Evolutionary conservation across 64 coral and sea anemone genomes (phyloP), one percentile per base, ranked within the genome.

Genomic region (Trachythela sp.): DNA sequence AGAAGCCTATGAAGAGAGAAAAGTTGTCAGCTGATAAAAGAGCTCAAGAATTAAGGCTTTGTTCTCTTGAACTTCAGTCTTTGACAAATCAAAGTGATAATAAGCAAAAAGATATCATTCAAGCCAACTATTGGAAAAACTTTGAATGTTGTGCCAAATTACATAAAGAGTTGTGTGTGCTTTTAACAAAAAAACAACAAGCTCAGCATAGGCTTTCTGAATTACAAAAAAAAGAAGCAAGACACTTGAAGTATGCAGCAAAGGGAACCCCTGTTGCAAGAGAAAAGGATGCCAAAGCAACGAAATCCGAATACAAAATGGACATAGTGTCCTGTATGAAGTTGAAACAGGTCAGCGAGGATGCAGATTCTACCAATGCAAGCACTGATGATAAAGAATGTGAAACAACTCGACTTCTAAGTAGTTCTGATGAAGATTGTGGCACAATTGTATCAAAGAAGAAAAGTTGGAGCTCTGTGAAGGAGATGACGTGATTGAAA

Each of bases 91-190:
- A 92, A 42, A 83, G 77, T 83, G 42, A 50, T 0, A 92, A 83
- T 9, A 92, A 92, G 24, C 37, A 88, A 48, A 92, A 92, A 51
- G 41, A 88, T 34, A 88, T 92, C 11, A 84, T 24, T n/a, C 36
- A 70, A 84, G 77, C 91, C 10, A 92, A 70, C 29, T 0, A 64
- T 35, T 41, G 85, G 67, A 92, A 88, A 41, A 86, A 88, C 2
- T 92, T 88, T 43, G n/a, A 92, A 33, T 42, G 39, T 37, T 88
- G 91, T 54, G 86, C 52, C 58, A 22, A 48, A 22, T 70, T 35
- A 15, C 91, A 92, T 54, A 64, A 64, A 70, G 91, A 92, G 31
- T 24, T 88, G 39, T 76, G 77, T 13, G 8, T 43, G 22, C 38
- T 88, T 48, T 88, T 92, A 77, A 48, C 64, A 59, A 86, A 88